Percentiles rank a stretch among this genome's conserved stretches.
phyloP scores from a whole-genome alignment of 2,797 vertebrate genomes.

The Tarsius wallacei region DNA sequence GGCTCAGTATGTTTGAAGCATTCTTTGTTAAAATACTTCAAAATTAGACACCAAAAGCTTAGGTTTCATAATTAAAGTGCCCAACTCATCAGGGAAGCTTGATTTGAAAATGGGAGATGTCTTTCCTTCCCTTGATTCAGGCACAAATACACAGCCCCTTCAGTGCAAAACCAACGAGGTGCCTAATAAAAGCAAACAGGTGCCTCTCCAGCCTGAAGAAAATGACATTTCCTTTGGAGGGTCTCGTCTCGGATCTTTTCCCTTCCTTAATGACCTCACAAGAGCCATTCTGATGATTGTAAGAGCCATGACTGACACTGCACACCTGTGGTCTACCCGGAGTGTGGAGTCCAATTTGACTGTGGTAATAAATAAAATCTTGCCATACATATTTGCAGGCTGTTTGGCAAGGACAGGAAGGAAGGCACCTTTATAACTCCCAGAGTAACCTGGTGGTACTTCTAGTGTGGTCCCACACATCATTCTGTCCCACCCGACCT shows the following conservation, averaged over 20 bases:
- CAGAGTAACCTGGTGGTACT: slow-evolving; percentile 82
- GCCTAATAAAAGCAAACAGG: slow-evolving; percentile 66
- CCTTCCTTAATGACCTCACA: slow-evolving; percentile 49
- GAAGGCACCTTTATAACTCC: slow-evolving; percentile 82
- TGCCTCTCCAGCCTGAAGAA: slow-evolving; percentile 49
- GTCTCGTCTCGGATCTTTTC: neutral
- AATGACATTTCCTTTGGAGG: slow-evolving; percentile 7
- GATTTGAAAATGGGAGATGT: neutral
- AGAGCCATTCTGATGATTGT: slow-evolving; percentile 37
- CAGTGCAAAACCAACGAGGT: neutral
- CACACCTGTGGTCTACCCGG: slow-evolving; percentile 59
- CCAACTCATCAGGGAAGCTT: neutral
- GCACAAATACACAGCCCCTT: slow-evolving; percentile 12
- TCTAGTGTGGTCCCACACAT: slow-evolving; percentile 82
- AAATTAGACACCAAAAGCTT: slow-evolving; percentile 46
- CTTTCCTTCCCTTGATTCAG: slow-evolving; percentile 7
- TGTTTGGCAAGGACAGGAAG: slow-evolving; percentile 85
- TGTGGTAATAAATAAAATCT: slow-evolving; percentile 85
- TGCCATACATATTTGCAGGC: slow-evolving; percentile 69
- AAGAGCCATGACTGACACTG: slow-evolving; percentile 15
- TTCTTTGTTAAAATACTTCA: slow-evolving; percentile 51
- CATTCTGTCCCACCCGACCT: slow-evolving; percentile 84
- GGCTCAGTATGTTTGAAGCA: neutral
- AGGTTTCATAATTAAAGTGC: neutral
- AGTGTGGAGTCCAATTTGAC: slow-evolving; percentile 70